These are phyloP conservation scores for Lagopus muta DNA, from an alignment of 2,113 vertebrate species.

Conservation along the genomic window DNA sequence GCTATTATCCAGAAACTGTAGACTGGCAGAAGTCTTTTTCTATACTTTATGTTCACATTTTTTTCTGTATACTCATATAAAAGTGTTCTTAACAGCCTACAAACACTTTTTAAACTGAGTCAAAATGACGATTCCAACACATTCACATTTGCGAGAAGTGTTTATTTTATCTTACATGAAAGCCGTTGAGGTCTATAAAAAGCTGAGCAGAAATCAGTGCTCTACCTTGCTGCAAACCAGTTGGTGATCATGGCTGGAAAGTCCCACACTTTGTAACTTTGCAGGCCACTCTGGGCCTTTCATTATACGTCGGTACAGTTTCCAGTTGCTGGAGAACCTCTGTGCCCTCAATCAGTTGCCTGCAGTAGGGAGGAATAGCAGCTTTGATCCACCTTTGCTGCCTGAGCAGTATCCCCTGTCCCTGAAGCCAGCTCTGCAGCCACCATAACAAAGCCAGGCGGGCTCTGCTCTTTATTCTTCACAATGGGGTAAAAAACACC, in stretches of 20 bases:
- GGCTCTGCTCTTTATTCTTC: background rate
- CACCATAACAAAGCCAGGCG: background rate
- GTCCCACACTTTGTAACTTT: constrained; percentile 81
- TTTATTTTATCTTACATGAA: constrained; percentile 28
- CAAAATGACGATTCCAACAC: background rate
- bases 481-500: background rate
- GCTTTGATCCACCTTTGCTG: accelerated
- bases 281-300: constrained; percentile 83
- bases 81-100: background rate
- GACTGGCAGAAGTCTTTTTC: background rate
- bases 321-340: constrained; percentile 85
- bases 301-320: constrained; percentile 78
- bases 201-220: background rate
- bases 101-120: background rate
- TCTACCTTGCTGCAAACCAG: background rate
- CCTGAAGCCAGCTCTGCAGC: background rate
- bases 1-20: background rate
- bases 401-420: background rate
- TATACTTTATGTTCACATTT: background rate
- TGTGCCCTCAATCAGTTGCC: constrained; percentile 86
- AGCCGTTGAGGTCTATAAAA: background rate
- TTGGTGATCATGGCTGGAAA: constrained; percentile 46
- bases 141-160: background rate
- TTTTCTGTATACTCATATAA: background rate
- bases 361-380: constrained; percentile 27